phyloP scores from a whole-genome alignment of 1,140 invertebrate genomes.

The Chironomus tepperi region DNA sequence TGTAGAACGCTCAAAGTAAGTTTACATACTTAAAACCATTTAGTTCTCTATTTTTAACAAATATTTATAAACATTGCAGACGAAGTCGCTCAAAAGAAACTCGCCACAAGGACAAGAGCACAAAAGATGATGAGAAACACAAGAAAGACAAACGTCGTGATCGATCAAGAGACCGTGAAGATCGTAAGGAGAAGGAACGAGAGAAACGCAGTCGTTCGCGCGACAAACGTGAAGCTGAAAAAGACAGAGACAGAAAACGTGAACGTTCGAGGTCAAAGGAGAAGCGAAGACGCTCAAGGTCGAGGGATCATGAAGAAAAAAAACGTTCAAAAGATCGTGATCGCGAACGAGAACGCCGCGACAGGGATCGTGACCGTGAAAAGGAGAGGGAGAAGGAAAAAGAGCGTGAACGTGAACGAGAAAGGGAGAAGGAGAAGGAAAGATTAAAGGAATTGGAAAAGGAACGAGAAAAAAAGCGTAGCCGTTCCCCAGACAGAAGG shows the following conservation, averaged over 20 bases:
- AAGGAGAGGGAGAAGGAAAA: constrained; percentile 31
- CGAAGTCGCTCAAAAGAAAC: constrained; percentile 46
- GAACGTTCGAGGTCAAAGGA: constrained; percentile 29
- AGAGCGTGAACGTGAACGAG: constrained; percentile 35
- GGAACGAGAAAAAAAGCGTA: constrained; percentile 31
- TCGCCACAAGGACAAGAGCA: constrained; percentile 34
- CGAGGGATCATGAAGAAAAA: constrained; percentile 35
- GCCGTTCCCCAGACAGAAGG: constrained; percentile 26
- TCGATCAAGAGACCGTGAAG: not conserved
- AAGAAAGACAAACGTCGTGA: constrained; percentile 24
- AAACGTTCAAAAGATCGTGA: constrained; percentile 28
- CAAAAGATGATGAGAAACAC: constrained; percentile 29
- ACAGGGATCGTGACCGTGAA: constrained; percentile 33
- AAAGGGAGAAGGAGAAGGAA: constrained; percentile 32
- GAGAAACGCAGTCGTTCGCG: constrained; percentile 38
- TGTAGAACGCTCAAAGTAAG: not conserved
- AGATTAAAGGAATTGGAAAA: too few species aligned
- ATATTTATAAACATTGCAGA: too few species aligned
- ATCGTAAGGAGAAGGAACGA: constrained; percentile 27
- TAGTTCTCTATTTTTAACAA: too few species aligned
- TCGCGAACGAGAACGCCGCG: constrained; percentile 36
- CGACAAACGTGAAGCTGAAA: constrained; percentile 28
- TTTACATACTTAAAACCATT: too few species aligned
- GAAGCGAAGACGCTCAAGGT: constrained; percentile 30
- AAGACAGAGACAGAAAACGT: constrained; percentile 27